A percentile compares a stretch with the other conserved stretches of the same genome.
Conservation (phyloP, 2,888 invertebrate species). For the Dynastes maya region DNA sequence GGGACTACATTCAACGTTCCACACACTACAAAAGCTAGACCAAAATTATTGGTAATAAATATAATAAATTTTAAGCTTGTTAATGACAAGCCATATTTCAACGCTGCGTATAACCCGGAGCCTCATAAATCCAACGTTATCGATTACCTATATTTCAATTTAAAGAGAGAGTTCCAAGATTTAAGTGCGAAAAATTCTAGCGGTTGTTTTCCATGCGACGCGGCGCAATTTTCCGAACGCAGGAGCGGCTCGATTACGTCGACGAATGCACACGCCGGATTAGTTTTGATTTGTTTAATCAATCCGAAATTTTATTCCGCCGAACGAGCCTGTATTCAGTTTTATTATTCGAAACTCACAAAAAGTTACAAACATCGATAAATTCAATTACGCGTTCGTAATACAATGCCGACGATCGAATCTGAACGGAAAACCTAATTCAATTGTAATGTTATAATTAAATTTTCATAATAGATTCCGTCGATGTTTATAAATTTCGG, state of each 20-base stretch:
- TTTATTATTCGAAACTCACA: conserved; percentile 13
- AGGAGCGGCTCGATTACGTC: not conserved
- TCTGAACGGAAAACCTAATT: not conserved
- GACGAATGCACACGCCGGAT: not conserved
- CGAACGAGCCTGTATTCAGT: conserved; percentile 15
- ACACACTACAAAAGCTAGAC: not conserved
- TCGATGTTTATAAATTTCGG: not conserved
- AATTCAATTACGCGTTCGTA: conserved; percentile 19
- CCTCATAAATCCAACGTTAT: conserved; percentile 10
- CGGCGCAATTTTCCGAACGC: not conserved
- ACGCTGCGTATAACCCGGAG: not conserved
- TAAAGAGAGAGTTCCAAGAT: conserved; percentile 22
- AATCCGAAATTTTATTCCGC: conserved; percentile 11
- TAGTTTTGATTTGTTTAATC: conserved; percentile 32
- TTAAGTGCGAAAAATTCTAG: conserved; percentile 35
- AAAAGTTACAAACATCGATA: conserved; percentile 7
- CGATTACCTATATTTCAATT: conserved; percentile 35
- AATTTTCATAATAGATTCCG: not conserved
- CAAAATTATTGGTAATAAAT: conserved; percentile 29
- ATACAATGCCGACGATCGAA: not conserved
- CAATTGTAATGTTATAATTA: conserved; percentile 4
- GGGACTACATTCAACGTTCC: not conserved
- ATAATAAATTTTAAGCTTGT: conserved; percentile 20
- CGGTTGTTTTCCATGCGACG: not conserved
- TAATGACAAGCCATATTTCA: conserved; percentile 29